Evolutionary conservation across 1,140 invertebrate genomes (phyloP).

Genomic region (Brachionus plicatilis): DNA sequence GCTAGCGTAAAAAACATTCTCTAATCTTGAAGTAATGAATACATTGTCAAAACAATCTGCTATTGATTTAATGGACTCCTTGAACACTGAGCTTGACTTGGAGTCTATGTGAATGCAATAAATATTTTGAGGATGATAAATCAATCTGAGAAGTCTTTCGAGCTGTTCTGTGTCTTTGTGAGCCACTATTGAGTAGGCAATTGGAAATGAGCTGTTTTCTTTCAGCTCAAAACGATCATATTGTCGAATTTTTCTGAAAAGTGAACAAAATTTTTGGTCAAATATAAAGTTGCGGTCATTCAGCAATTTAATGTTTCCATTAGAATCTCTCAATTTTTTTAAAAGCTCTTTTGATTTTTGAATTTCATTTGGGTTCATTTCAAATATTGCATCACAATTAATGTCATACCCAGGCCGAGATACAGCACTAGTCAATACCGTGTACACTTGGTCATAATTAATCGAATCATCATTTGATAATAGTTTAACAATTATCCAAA

Average conservation of each 20-base stretch:
- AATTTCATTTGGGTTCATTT: conserved; percentile 29
- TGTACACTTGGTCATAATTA: not conserved
- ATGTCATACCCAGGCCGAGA: not conserved
- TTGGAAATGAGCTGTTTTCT: not conserved
- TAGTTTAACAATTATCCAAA: not conserved
- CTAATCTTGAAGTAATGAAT: conserved; percentile 44
- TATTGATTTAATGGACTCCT: conserved; percentile 12
- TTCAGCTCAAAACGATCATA: not conserved
- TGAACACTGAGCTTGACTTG: conserved; percentile 41
- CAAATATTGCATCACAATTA: conserved; percentile 37
- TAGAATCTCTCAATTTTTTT: not conserved
- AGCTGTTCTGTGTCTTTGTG: conserved; percentile 34
- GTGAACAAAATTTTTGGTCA: not conserved
- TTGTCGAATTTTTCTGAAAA: not conserved
- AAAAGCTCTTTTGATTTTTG: not conserved
- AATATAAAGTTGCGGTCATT: conserved; percentile 17
- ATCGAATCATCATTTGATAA: not conserved
- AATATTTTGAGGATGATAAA: conserved; percentile 41
- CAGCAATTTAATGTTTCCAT: not conserved
- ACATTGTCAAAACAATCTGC: conserved; percentile 46
- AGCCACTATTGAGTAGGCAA: conserved; percentile 39
- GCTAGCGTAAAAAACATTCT: conserved; percentile 45
- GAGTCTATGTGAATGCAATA: conserved; percentile 41
- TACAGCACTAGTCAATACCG: not conserved
- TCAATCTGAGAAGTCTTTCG: conserved; percentile 32